These are phyloP conservation scores for Sitobion miscanthi DNA, from an alignment of 1,140 invertebrate species.

Conservation along the genomic window DNA sequence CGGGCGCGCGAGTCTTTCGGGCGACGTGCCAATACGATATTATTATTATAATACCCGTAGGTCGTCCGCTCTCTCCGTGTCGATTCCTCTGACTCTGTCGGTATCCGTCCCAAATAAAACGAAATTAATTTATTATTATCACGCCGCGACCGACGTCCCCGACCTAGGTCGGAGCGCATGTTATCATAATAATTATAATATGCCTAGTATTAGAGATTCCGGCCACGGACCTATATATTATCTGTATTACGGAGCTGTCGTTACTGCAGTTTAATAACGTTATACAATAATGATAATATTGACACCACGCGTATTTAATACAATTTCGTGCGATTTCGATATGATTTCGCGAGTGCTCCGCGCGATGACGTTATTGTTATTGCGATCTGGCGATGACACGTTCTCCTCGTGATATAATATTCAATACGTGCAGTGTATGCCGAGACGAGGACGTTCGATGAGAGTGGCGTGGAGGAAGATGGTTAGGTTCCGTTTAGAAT, in stretches of 20 bases:
- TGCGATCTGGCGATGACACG: not conserved
- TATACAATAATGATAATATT: not conserved
- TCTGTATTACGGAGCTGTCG: not conserved
- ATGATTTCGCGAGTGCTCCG: not conserved
- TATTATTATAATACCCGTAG: not conserved
- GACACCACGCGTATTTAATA: not conserved
- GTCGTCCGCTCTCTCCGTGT: not conserved
- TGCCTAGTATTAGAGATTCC: not conserved
- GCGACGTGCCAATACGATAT: slow-evolving; percentile 30
- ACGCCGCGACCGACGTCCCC: not conserved
- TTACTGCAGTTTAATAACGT: not conserved
- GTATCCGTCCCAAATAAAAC: not conserved
- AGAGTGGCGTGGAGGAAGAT: not conserved
- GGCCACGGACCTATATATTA: not conserved
- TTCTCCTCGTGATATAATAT: not conserved
- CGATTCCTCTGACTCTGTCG: not conserved
- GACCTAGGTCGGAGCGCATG: not conserved
- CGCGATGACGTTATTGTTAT: not conserved
- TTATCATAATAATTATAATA: not conserved
- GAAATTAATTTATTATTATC: slow-evolving; percentile 3
- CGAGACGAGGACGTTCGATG: not conserved
- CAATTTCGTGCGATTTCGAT: not conserved
- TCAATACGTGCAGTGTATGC: not conserved
- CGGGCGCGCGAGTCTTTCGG: not conserved
- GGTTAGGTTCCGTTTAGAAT: not conserved